Conservation (phyloP, 2,888 invertebrate genomes). For the Trissolcus japonicus region DNA sequence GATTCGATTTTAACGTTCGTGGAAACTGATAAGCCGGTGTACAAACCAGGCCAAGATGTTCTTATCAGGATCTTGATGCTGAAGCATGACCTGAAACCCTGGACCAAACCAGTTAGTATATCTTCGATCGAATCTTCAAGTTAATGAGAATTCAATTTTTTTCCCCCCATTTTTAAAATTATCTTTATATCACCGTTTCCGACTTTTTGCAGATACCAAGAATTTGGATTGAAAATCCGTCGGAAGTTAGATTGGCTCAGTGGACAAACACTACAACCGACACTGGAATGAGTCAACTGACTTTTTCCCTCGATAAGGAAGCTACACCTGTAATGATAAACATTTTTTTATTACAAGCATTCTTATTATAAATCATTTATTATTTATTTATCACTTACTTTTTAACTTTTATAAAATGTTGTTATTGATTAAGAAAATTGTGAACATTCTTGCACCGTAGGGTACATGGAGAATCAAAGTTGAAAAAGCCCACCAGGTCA, state of each 20-base stretch:
- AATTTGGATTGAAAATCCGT: slow-evolving; percentile 83
- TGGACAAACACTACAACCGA: slow-evolving; percentile 81
- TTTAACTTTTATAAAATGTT: background rate
- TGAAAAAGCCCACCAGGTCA: slow-evolving; percentile 68
- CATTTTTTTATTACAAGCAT: background rate
- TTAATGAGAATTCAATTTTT: background rate
- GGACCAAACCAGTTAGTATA: slow-evolving; percentile 77
- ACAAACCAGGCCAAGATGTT: slow-evolving; percentile 80
- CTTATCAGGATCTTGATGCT: slow-evolving; percentile 79
- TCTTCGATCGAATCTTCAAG: slow-evolving; percentile 2
- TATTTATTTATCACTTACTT: background rate
- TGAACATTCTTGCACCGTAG: slow-evolving; percentile 65
- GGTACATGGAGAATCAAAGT: slow-evolving; percentile 79
- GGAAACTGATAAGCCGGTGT: slow-evolving; percentile 80
- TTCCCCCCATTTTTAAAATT: background rate
- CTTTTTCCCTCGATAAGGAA: slow-evolving; percentile 77
- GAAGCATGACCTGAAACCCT: slow-evolving; percentile 79
- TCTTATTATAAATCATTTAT: background rate
- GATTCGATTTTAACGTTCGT: slow-evolving; percentile 78
- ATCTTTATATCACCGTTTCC: slow-evolving; percentile 2
- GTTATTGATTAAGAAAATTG: background rate
- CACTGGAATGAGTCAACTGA: slow-evolving; percentile 80
- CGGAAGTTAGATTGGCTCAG: slow-evolving; percentile 80
- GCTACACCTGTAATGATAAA: slow-evolving; percentile 66
- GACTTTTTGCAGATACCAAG: slow-evolving; percentile 78